These are phyloP conservation scores for Sanderia malayensis DNA, from an alignment of 30 jellyfish, hydroid and myxozoan genomes.

Conservation along the genomic window DNA sequence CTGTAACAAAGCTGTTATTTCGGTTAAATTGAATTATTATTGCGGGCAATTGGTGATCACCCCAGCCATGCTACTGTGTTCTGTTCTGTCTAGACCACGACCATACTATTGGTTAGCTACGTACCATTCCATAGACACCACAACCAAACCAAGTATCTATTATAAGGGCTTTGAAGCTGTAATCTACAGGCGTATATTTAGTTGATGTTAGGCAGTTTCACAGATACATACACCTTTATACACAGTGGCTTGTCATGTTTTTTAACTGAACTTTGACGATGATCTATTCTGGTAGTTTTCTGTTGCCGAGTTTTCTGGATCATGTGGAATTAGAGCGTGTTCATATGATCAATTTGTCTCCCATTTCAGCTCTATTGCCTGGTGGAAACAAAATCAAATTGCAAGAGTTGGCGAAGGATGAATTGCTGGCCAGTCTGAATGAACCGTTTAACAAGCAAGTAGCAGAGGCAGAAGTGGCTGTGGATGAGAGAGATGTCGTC, in stretches of 20 bases:
- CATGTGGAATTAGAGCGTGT: conserved; percentile 12
- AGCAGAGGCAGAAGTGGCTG: conserved; percentile 49
- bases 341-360: conserved; percentile 11
- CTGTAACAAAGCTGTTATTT: too few relatives aligned
- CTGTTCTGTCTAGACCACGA: neutral
- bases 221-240: too few relatives aligned
- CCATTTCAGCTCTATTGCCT: conserved; percentile 79
- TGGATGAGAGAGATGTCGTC: conserved; percentile 44
- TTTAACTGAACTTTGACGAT: too few relatives aligned
- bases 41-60: too few relatives aligned
- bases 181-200: too few relatives aligned
- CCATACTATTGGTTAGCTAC: neutral
- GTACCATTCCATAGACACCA: too few relatives aligned
- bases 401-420: conserved; percentile 94
- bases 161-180: too few relatives aligned
- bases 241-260: too few relatives aligned
- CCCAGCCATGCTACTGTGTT: neutral
- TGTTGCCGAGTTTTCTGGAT: neutral
- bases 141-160: too few relatives aligned
- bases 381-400: conserved; percentile 75
- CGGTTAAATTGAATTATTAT: too few relatives aligned
- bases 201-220: too few relatives aligned
- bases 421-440: conserved; percentile 83
- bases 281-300: too few relatives aligned
- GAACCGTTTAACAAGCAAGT: conserved; percentile 71